These are phyloP conservation scores for Oophaga pumilio DNA, from an alignment of 2,113 vertebrate species.

Conservation along the genomic window DNA sequence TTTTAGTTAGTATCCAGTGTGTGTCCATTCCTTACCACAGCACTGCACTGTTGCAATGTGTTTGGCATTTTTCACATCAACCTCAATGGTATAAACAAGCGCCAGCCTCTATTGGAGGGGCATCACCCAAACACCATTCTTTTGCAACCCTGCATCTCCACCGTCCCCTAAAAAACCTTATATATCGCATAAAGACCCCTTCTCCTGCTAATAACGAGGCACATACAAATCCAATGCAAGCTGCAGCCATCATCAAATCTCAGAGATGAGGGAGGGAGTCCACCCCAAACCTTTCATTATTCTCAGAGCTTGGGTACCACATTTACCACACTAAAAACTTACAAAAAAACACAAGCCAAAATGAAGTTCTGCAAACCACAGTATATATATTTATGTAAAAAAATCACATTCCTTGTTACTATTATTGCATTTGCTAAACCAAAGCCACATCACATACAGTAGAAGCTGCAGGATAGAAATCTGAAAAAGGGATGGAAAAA, in stretches of 20 bases:
- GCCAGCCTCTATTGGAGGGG: not conserved
- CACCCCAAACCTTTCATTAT: not conserved
- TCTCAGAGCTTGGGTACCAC: conserved; percentile 45
- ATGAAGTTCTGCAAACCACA: conserved; percentile 11
- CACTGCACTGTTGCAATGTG: conserved; percentile 45
- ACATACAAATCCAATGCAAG: not conserved
- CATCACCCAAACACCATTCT: not conserved
- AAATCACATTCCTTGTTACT: conserved; percentile 1
- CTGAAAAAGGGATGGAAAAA: not conserved
- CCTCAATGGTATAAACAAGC: not conserved
- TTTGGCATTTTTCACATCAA: not conserved
- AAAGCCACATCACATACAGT: conserved; percentile 43
- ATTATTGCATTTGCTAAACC: conserved; percentile 18
- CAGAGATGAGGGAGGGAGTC: not conserved
- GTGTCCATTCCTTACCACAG: conserved; percentile 25
- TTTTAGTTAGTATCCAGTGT: not conserved
- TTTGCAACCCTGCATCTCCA: not conserved
- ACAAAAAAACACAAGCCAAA: not conserved
- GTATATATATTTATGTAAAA: too few relatives aligned
- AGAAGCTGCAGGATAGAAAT: not conserved
- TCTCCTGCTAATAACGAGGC: not conserved
- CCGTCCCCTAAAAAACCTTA: too few relatives aligned
- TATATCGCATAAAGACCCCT: too few relatives aligned
- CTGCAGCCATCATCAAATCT: conserved; percentile 21
- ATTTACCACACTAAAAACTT: conserved; percentile 24